These are phyloP conservation scores for Enteromius treurensis DNA, from an alignment of 2,797 vertebrate genomes.

Conservation along the genomic window DNA sequence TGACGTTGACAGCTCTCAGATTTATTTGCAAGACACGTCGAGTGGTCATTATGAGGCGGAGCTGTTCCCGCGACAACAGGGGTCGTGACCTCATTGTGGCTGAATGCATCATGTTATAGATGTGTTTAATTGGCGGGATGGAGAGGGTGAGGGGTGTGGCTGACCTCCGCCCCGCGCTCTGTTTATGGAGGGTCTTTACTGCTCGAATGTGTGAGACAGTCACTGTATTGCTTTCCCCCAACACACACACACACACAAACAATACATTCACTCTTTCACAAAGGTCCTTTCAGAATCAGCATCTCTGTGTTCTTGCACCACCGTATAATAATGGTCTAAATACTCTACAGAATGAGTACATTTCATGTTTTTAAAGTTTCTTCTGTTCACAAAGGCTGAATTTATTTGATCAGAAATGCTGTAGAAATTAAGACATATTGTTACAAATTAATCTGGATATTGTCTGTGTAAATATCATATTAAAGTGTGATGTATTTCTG, in stretches of 20 bases:
- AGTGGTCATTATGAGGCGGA: slow-evolving; percentile 56
- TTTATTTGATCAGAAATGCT: background rate
- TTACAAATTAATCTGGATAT: too few species aligned
- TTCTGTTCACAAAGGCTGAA: background rate
- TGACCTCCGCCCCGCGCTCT: slow-evolving; percentile 43
- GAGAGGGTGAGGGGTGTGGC: slow-evolving; percentile 54
- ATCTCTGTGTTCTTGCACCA: background rate
- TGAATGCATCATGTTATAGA: slow-evolving; percentile 56
- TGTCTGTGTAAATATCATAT: background rate
- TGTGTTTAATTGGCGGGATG: slow-evolving; percentile 59
- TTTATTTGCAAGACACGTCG: slow-evolving; percentile 58
- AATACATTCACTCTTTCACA: background rate
- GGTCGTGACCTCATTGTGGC: slow-evolving; percentile 55
- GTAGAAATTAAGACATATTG: background rate
- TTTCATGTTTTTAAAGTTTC: background rate
- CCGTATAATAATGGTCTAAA: background rate
- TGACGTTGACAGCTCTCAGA: slow-evolving; percentile 51
- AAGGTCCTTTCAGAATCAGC: background rate
- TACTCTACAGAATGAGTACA: background rate
- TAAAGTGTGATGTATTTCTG: background rate
- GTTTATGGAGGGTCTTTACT: slow-evolving; percentile 37
- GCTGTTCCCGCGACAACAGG: slow-evolving; percentile 51
- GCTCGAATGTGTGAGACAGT: background rate
- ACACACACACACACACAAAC: background rate
- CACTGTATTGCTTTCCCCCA: background rate